Evolutionary conservation across 2,888 invertebrate genomes (phyloP), one percentile per base, ranked within the genome.

Genomic region (Zootermopsis nevadensis): DNA sequence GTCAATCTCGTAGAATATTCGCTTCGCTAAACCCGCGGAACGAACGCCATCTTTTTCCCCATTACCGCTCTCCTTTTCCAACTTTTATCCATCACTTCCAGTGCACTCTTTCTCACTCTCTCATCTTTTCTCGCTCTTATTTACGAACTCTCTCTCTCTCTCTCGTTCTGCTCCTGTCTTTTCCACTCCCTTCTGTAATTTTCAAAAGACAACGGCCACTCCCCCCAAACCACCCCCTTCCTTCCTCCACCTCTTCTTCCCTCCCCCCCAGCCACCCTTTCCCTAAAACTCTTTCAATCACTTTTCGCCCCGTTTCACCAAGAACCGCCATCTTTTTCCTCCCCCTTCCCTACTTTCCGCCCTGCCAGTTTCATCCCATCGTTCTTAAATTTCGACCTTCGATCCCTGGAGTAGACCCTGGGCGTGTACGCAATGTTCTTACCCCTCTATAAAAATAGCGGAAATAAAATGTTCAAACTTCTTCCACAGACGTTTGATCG

Each of bases 151-250:
- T 81, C 80, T 81, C 81, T 77, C 53, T 66, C 82, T 67, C 80
- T 83, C 79, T 48, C 60, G 66, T 53, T 72, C 66, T 77, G 48
- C 81, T 60, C 79, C 72, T 82, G 80, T 77, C 82, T 81, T 79
- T 77, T 69, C 82, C 81, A 80, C 81, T 80, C 83, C 84, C 84
- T 81, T 82, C 83, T 83, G 81, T 83, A 82, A 82, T 84, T 83
- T 83, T 83, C 85, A 82, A 84, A 82, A 84, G 84, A 84, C 84
- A 84, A 82, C 72, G 82, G 84, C 82, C 84, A 84, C 84, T 84
- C 84, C 84, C 83, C 81, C 77, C 67, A 42, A 30, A 66, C 80
- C 67, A 42, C 80, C 35, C 67, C 24, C 66, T 48, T 48, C 42
- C 42, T 48, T 81, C 69, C 67, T 66, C 38, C 66, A 27, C 81